Evolutionary conservation across 1,140 invertebrate species (phyloP), one percentile per base, ranked within the genome.

Genomic region (Drosophila funebris): DNA sequence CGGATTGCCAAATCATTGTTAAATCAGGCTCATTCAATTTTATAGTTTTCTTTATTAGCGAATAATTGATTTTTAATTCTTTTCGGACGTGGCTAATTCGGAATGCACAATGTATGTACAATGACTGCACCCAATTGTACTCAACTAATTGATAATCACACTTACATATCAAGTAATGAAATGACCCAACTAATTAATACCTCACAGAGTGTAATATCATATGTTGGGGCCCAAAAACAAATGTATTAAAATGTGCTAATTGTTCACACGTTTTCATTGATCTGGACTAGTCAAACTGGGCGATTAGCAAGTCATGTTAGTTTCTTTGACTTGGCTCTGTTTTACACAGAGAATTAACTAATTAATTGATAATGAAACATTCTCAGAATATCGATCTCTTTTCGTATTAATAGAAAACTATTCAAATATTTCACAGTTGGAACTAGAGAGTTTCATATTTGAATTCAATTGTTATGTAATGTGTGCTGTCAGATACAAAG

Each of bases 51-150:
- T 63, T 72, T 82, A 57, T 82, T 33, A 66, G 50, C 75, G 63
- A 78, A 82, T 88, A 87, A 87, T 78, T 82, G 83, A 61, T 63
- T 37, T 60, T 73, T 61, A 69, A 73, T 73, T 63, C 44, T 58
- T 61, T 33, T 69, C 74, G 64, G 58, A 70, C 73, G 71, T 58
- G 33, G n/a, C 14, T 24, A 29, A 62, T 7, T 7, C 7, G 18
- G 69, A 41, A 72, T 72, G 6, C 44, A 20, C 11, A 72, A 72
- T 52, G 13, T 48, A 7, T n/a, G n/a, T n/a, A n/a, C n/a, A n/a
- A n/a, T n/a, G n/a, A 36, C 56, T 69, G 56, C 44, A 36, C 56
- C 56, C 31, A 5, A 31, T 31, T 16, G 22, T 54, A 31, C 57
- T 39, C 57, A 56, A 24, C 52, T 9, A 27, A 66, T 33, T 29